Percentiles rank a stretch among this genome's conserved stretches.
phyloP scores from a whole-genome alignment of 1,140 invertebrate genomes.

The Heliconius nattereri region DNA sequence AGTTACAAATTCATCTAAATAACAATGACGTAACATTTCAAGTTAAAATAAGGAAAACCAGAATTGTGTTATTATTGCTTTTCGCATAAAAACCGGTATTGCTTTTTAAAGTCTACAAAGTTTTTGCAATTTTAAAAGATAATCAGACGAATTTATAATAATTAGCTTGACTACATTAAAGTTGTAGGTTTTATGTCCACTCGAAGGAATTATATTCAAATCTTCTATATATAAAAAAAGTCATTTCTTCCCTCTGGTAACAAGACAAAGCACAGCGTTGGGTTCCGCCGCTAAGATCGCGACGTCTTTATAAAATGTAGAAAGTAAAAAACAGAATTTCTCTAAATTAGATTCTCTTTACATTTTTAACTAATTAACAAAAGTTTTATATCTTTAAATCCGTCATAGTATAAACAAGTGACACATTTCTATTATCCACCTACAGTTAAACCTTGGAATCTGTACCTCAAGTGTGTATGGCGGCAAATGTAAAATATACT shows the following conservation, averaged over 20 bases:
- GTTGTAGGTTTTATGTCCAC: too few relatives aligned
- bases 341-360: too few relatives aligned
- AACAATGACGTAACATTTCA: neutral
- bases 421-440: neutral
- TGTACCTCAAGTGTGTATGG: neutral
- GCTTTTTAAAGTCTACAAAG: neutral
- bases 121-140: neutral
- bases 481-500: neutral
- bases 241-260: too few relatives aligned
- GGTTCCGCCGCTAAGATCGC: too few relatives aligned
- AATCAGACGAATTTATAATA: too few relatives aligned
- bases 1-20: neutral
- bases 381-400: neutral
- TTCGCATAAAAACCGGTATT: neutral
- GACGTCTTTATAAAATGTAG: too few relatives aligned
- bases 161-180: too few relatives aligned
- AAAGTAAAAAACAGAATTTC: too few relatives aligned
- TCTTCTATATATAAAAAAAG: too few relatives aligned
- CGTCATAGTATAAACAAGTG: neutral
- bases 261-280: too few relatives aligned
- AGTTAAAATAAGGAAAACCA: neutral
- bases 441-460: neutral
- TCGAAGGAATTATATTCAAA: too few relatives aligned
- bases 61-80: neutral
- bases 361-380: too few relatives aligned